Evolutionary conservation across 2,797 vertebrate species (phyloP).

Genomic region (Nannoperca obscura): DNA sequence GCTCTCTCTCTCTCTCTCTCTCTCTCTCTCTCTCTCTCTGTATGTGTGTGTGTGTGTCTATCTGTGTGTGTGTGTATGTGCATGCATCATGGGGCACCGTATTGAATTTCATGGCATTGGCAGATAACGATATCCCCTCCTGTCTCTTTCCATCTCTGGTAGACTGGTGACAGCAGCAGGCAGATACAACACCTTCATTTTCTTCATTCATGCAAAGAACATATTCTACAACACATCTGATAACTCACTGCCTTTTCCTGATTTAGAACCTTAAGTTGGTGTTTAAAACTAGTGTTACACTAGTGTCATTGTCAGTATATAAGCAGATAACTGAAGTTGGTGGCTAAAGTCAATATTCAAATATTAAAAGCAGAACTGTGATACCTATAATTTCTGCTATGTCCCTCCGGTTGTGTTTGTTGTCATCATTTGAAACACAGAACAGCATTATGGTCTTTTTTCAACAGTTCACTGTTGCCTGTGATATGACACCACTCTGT

Average conservation of each 20-base stretch:
- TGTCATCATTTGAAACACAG: background rate
- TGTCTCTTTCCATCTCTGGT: slow-evolving; percentile 72
- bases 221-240: background rate
- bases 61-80: slow-evolving; percentile 17
- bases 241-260: background rate
- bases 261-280: background rate
- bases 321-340: background rate
- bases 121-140: slow-evolving; percentile 79
- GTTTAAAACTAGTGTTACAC: background rate
- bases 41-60: slow-evolving; percentile 15
- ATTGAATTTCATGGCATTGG: slow-evolving; percentile 85
- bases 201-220: slow-evolving; percentile 43
- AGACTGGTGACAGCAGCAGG: slow-evolving; percentile 61
- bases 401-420: background rate
- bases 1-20: background rate
- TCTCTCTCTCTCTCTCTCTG: slow-evolving; percentile 12
- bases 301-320: background rate
- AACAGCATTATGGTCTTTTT: background rate
- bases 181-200: slow-evolving; percentile 17
- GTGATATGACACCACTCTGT: slow-evolving; percentile 22
- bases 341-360: background rate
- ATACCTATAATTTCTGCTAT: background rate
- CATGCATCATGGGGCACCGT: slow-evolving; percentile 53
- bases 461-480: background rate
- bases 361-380: background rate